Percentiles rank a stretch among this genome's conserved stretches.
These are phyloP conservation scores for Cantharis lateralis DNA, from an alignment of 2,888 invertebrate genomes.

Conservation along the genomic window DNA sequence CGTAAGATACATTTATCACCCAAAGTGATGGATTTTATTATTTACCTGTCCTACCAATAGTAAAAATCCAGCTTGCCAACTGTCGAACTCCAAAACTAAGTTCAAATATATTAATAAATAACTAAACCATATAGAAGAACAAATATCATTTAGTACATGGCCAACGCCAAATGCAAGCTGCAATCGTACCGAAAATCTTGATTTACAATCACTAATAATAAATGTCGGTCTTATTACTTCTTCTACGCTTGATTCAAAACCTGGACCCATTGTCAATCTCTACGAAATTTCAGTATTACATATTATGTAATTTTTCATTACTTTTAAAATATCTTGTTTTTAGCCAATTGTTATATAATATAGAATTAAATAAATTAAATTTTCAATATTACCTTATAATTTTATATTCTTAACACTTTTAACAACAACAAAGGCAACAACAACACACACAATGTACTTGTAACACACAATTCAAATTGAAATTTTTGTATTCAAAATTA, in stretches of 20 bases:
- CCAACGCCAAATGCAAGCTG: constrained; percentile 75
- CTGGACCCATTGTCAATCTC: background rate
- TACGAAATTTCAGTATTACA: background rate
- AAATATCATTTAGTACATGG: constrained; percentile 90
- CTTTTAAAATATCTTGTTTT: background rate
- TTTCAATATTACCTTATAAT: background rate
- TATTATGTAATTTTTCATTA: background rate
- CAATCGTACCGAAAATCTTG: constrained; percentile 43
- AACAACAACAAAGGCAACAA: constrained; percentile 1
- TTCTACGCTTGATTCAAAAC: background rate
- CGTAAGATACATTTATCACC: background rate
- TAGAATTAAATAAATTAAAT: background rate
- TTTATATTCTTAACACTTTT: background rate
- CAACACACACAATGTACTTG: background rate
- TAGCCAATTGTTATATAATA: background rate
- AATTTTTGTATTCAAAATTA: background rate
- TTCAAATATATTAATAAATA: constrained; percentile 85
- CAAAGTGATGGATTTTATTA: background rate
- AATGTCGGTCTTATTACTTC: background rate
- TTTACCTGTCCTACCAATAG: constrained; percentile 81
- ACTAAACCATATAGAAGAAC: constrained; percentile 94
- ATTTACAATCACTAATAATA: background rate
- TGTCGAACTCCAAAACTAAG: constrained; percentile 63
- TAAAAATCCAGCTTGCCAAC: constrained; percentile 65
- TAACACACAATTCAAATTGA: background rate